Conservation (phyloP, 2,113 vertebrate genomes). For the Siniperca knerii region DNA sequence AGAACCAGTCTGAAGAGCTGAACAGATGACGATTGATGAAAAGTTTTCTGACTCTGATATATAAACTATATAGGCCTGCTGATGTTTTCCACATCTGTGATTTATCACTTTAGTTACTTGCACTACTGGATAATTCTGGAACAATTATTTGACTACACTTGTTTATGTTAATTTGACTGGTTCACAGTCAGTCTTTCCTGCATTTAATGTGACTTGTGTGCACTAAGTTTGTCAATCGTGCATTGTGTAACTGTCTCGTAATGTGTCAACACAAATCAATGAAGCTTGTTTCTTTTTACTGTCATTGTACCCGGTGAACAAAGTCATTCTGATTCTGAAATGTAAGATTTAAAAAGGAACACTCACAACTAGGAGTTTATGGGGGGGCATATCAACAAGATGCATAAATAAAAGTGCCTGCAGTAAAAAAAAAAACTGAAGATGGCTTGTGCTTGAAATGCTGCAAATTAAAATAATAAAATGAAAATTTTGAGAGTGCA, state of each 20-base stretch:
- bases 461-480: background rate
- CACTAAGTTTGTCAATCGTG: background rate
- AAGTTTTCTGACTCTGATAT: background rate
- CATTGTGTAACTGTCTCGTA: background rate
- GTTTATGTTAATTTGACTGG: background rate
- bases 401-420: constrained; percentile 14
- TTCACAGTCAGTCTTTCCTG: background rate
- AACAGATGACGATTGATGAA: background rate
- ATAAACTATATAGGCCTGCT: background rate
- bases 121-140: background rate
- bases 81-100: constrained; percentile 12
- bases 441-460: background rate
- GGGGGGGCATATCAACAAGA: background rate
- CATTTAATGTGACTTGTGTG: background rate
- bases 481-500: background rate
- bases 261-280: background rate
- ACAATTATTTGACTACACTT: background rate
- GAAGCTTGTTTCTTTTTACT: background rate
- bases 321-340: background rate
- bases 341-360: background rate
- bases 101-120: background rate
- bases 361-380: background rate
- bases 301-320: background rate
- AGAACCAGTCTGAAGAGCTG: background rate
- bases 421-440: background rate